Conservation (phyloP, 2,113 vertebrate genomes). For the Lampris incognitus region DNA sequence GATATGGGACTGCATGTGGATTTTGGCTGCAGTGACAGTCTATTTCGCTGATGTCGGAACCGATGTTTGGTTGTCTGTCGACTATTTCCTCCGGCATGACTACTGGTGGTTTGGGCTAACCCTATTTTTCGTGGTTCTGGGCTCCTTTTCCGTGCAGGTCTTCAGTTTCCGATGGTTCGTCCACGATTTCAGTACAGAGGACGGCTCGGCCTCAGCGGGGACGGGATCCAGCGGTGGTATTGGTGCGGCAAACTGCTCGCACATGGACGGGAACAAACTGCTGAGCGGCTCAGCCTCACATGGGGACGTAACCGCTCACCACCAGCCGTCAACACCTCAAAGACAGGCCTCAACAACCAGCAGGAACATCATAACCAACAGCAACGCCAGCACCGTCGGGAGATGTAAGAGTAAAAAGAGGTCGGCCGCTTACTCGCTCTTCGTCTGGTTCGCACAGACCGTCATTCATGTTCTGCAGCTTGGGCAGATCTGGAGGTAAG, state of each 20-base stretch:
- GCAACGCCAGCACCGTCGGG: constrained; percentile 70
- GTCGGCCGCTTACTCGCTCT: constrained; percentile 89
- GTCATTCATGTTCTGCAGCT: constrained; percentile 96
- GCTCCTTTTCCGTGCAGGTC: constrained; percentile 94
- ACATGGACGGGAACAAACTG: constrained; percentile 86
- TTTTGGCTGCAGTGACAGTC: constrained; percentile 91
- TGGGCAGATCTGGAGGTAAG: constrained; percentile 96
- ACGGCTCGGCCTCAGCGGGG: constrained; percentile 61
- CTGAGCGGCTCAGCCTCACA: constrained; percentile 85
- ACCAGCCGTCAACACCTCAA: constrained; percentile 88
- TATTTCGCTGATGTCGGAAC: constrained; percentile 95
- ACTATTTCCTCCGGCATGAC: constrained; percentile 92
- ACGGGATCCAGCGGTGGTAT: constrained; percentile 5
- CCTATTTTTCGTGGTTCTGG: constrained; percentile 95
- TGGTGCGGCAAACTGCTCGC: constrained; percentile 68
- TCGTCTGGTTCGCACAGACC: constrained; percentile 92
- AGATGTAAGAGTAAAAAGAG: constrained; percentile 70
- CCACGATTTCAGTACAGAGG: constrained; percentile 93
- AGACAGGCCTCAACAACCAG: constrained; percentile 91
- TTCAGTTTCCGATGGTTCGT: constrained; percentile 98
- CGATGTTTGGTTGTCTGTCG: constrained; percentile 95
- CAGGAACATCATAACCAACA: constrained; percentile 84
- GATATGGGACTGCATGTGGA: constrained; percentile 95
- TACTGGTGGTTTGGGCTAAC: constrained; percentile 99
- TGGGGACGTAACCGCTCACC: constrained; percentile 84